Conservation (phyloP, 2,113 vertebrate species). For the Campylomormyrus tamandua region DNA sequence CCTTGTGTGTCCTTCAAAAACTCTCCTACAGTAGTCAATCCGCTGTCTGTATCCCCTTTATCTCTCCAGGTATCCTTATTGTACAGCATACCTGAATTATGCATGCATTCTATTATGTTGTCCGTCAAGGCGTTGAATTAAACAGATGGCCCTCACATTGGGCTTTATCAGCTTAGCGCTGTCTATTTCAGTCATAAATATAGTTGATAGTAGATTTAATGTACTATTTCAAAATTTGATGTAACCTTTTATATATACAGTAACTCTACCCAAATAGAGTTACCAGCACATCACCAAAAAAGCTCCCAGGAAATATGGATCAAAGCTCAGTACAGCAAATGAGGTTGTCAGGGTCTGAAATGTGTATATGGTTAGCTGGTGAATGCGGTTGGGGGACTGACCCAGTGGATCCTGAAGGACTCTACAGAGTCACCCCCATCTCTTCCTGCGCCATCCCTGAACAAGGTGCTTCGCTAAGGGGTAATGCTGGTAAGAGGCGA, state of each 20-base stretch:
- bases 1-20: neutral
- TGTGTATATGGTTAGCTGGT: neutral
- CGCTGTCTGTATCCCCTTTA: conserved; percentile 36
- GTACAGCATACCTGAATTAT: conserved; percentile 61
- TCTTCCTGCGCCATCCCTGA: neutral
- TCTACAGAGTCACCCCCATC: neutral
- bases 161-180: neutral
- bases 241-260: neutral
- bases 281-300: neutral
- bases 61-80: conserved; percentile 60
- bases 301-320: neutral
- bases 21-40: neutral
- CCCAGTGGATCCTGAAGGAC: neutral
- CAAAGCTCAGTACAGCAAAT: neutral
- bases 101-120: conserved; percentile 54
- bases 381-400: neutral
- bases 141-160: conserved; percentile 23
- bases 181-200: neutral
- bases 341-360: neutral
- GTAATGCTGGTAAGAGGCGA: too few species aligned
- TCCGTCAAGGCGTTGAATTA: conserved; percentile 49
- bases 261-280: neutral
- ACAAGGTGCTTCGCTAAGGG: neutral
- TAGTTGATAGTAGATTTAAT: neutral
- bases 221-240: neutral